phyloP scores from a whole-genome alignment of 2,888 invertebrate species.

The Agrotis exclamationis region DNA sequence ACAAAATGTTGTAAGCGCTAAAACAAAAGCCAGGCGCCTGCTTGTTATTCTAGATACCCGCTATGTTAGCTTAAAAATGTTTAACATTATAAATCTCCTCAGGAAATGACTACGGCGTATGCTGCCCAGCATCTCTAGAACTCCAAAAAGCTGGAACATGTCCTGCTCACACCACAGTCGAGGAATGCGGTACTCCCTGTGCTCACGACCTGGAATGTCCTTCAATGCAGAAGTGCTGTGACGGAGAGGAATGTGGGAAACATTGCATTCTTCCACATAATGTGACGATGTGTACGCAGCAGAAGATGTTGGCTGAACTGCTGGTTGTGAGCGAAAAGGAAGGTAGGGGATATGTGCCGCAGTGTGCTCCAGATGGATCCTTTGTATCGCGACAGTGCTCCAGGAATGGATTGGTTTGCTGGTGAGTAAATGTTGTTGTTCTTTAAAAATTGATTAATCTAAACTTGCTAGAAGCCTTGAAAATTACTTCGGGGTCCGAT shows the following conservation, averaged over 20 bases:
- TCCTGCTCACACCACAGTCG: conserved; percentile 89
- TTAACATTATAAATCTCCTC: conserved; percentile 28
- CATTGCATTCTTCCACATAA: conserved; percentile 95
- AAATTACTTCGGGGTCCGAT: background rate
- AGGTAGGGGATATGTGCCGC: conserved; percentile 96
- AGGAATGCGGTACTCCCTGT: conserved; percentile 93
- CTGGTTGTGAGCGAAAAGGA: conserved; percentile 95
- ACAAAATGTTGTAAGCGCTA: too few species aligned
- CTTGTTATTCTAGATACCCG: background rate
- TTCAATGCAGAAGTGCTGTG: conserved; percentile 96
- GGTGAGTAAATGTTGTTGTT: conserved; percentile 83
- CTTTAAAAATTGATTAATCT: too few species aligned
- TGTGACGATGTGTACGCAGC: conserved; percentile 95
- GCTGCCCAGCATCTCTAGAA: conserved; percentile 95
- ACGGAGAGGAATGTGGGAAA: conserved; percentile 93
- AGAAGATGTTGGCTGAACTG: conserved; percentile 94
- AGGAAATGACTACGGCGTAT: conserved; percentile 97
- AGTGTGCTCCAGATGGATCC: conserved; percentile 94
- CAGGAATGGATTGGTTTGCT: conserved; percentile 96
- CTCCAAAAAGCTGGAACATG: conserved; percentile 95
- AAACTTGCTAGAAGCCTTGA: background rate
- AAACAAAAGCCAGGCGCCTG: too few species aligned
- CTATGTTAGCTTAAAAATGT: background rate
- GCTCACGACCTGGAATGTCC: conserved; percentile 96
- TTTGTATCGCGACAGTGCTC: conserved; percentile 95